These are phyloP conservation scores for Meriones psammophilus DNA, from an alignment of 2,797 vertebrate species.

Conservation along the genomic window DNA sequence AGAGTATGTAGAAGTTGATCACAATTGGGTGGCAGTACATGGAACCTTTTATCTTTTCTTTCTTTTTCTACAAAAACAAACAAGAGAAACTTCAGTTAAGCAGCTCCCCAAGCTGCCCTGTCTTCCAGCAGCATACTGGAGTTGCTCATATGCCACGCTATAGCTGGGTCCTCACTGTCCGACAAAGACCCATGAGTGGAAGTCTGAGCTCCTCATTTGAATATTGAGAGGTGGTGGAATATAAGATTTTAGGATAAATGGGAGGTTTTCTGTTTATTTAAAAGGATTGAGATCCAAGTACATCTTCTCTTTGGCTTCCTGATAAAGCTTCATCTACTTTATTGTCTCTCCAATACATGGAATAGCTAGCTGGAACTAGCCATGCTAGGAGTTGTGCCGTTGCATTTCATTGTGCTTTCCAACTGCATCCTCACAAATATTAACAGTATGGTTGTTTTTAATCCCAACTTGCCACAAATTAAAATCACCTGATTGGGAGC, in stretches of 20 bases:
- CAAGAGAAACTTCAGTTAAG: neutral
- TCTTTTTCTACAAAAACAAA: neutral
- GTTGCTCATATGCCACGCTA: neutral
- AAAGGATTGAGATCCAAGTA: too few species aligned
- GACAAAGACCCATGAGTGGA: neutral
- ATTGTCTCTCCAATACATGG: neutral
- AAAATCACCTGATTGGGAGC: neutral
- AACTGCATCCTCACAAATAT: neutral
- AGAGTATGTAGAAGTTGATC: neutral
- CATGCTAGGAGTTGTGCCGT: neutral
- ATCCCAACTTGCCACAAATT: neutral
- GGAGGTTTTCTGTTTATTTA: neutral
- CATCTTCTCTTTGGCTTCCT: neutral
- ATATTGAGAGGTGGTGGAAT: neutral
- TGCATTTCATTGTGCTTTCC: neutral
- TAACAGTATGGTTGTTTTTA: neutral
- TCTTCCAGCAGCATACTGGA: neutral
- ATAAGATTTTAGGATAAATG: neutral
- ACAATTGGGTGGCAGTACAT: neutral
- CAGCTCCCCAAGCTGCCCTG: neutral
- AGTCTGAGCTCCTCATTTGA: neutral
- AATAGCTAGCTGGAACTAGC: neutral
- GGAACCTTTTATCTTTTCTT: neutral
- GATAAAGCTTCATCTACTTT: too few species aligned
- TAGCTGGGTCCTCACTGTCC: neutral